A percentile compares a stretch with the other conserved stretches of the same genome.
Conservation (phyloP, 2,888 invertebrate species). For the Hemithea aestivaria region DNA sequence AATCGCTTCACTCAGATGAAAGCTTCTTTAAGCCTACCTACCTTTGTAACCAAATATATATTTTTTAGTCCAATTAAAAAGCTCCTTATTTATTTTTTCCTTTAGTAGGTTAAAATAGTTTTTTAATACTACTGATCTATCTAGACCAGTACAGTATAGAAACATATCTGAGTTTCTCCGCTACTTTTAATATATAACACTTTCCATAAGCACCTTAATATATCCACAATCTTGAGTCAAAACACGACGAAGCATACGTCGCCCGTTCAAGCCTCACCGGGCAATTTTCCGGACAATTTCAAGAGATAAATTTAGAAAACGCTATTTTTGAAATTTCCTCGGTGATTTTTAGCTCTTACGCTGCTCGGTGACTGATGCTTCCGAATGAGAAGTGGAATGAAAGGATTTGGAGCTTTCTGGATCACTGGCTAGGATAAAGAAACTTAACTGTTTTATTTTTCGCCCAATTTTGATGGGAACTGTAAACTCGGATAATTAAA, state of each 20-base stretch:
- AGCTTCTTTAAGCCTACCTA: too few species aligned
- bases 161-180: too few species aligned
- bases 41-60: too few species aligned
- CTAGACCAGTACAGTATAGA: too few species aligned
- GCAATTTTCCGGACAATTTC: conserved; percentile 45
- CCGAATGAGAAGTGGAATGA: conserved; percentile 7
- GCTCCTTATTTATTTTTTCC: too few species aligned
- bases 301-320: conserved; percentile 39
- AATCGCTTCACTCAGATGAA: too few species aligned
- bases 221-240: conserved; percentile 29
- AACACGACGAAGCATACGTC: conserved; percentile 31
- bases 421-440: conserved; percentile 11
- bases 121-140: too few species aligned
- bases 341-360: conserved; percentile 30
- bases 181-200: conserved; percentile 8
- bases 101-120: too few species aligned
- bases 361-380: conserved; percentile 23
- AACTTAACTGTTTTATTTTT: too few species aligned
- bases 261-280: conserved; percentile 34
- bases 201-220: conserved; percentile 27
- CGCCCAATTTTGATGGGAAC: too few species aligned
- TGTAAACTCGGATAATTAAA: too few species aligned
- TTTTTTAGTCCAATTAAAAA: too few species aligned
- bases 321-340: conserved; percentile 35
- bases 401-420: conserved; percentile 2